Conservation (phyloP, 2,888 invertebrate species). For the Chrysomela aeneicollis region DNA sequence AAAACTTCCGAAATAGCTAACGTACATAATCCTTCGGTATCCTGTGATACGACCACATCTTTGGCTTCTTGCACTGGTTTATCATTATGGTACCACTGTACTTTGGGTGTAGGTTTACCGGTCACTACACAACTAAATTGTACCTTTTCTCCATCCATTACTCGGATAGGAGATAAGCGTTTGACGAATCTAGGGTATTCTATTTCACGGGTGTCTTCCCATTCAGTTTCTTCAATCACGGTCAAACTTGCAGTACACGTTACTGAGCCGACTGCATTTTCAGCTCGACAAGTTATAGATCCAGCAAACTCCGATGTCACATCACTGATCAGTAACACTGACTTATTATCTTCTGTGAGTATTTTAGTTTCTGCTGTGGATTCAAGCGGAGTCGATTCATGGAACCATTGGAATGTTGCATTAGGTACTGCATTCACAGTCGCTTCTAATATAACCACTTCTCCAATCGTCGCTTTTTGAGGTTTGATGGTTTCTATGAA, state of each 20-base stretch:
- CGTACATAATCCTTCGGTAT: conserved; percentile 80
- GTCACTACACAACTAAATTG: conserved; percentile 75
- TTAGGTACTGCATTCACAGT: conserved; percentile 78
- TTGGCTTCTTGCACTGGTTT: conserved; percentile 77
- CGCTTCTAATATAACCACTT: conserved; percentile 81
- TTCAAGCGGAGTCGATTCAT: conserved; percentile 75
- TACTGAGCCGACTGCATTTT: conserved; percentile 88
- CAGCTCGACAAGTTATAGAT: conserved; percentile 85
- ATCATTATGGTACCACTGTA: conserved; percentile 82
- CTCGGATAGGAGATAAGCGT: conserved; percentile 75
- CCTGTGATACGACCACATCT: conserved; percentile 78
- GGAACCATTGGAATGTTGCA: conserved; percentile 89
- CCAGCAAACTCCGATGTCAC: conserved; percentile 75
- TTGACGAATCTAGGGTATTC: conserved; percentile 80
- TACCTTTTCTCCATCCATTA: conserved; percentile 90
- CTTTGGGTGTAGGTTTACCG: conserved; percentile 81
- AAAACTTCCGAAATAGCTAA: conserved; percentile 86
- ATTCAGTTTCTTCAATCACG: conserved; percentile 66
- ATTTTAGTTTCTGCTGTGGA: conserved; percentile 76
- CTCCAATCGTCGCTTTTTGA: conserved; percentile 74
- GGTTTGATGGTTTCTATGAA: conserved; percentile 78
- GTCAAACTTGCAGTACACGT: conserved; percentile 82
- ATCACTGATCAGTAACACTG: conserved; percentile 80
- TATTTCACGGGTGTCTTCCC: conserved; percentile 69
- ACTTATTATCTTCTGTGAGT: conserved; percentile 77